Base-by-base conservation (phyloP, 2,888 invertebrate species). In the Caenorhabditis zanzibari region DNA sequence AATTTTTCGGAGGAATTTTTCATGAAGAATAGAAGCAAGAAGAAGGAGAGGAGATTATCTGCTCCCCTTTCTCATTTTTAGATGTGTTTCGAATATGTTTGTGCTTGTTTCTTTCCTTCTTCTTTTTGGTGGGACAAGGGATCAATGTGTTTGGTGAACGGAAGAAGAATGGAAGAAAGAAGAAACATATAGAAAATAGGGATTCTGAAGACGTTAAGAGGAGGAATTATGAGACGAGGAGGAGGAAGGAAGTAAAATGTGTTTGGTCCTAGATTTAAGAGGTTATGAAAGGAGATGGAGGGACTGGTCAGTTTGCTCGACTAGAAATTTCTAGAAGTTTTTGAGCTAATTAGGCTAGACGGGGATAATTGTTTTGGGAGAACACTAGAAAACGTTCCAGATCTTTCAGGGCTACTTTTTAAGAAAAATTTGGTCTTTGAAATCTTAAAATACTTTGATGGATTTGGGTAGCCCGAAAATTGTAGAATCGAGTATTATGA, bases 71-170 rank as follows among this genome's bases (percentile, higher is more conserved):
- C 16, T 26, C 26, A 12, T 35, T 41, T 44, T 35, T 32, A n/a
- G 35, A 58, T 58, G 35, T 35, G 58, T 58, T 58, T 58, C 58
- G 58, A 58, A 22, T 14, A 14, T 63, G 63, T 79, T 58, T 58
- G 56, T 28, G 56, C 38, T 12, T 58, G 56, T 58, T 16, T 14
- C n/a, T 58, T 26, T 32, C 28, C 32, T 35, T n/a, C 22, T 26
- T 54, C 10, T 54, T 54, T 54, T 54, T 69, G 77, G 49, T 32
- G 14, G 66, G 28, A n/a, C n/a, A 54, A 54, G 58, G 75, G 63
- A 69, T 63, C 64, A 72, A 58, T 38, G 59, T n/a, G n/a, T n/a
- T n/a, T n/a, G n/a, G 54, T 38, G 41, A 61, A 32, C 32, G 22
- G 61, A 14, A 61, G 19, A 22, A 16, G 35, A 32, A 12, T 14